Evolutionary conservation across 1,140 invertebrate species (phyloP), one percentile per base, ranked within the genome.

Genomic region (Idris sp.): DNA sequence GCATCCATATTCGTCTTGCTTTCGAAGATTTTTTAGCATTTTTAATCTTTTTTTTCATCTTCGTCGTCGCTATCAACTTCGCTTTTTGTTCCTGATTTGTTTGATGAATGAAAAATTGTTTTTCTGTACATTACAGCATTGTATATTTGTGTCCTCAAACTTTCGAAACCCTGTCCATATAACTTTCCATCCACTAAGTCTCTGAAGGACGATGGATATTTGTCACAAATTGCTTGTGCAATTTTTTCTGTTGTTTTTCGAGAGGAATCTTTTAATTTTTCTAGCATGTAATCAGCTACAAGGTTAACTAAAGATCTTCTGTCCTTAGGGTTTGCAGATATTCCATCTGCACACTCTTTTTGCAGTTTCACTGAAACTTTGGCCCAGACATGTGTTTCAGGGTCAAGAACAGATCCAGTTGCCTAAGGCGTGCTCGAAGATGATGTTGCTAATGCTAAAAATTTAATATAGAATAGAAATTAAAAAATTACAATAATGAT

Each of bases 1-100:
- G 19, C 54, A 74, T n/a, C 61, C 46, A 26, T 67, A 67, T 25
- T 67, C 53, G 18, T 61, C 62, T 25, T 22, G 22, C 33, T 35
- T 74, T 7, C 15, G 4, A 7, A 2, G n/a, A n/a, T 38, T n/a
- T 2, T 1, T 9, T 9, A 10, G 0, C 2, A 28, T 11, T 1
- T 4, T 4, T 9, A n/a, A 7, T 6, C 15, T 33, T 4, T 33
- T 30, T 3, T 0, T 40, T 30, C 40, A 22, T 41, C 16, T 41
- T 38, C 33, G 3, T n/a, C n/a, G n/a, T n/a, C n/a, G n/a, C n/a
- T n/a, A n/a, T n/a, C n/a, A n/a, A n/a, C n/a, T n/a, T n/a, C n/a
- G n/a, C n/a, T n/a, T n/a, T n/a, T n/a, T n/a, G n/a, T n/a, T n/a
- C n/a, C n/a, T n/a, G n/a, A n/a, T n/a, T n/a, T n/a, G n/a, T n/a